Conservation (phyloP, 2,888 invertebrate species). For the Drosophila macrospina region DNA sequence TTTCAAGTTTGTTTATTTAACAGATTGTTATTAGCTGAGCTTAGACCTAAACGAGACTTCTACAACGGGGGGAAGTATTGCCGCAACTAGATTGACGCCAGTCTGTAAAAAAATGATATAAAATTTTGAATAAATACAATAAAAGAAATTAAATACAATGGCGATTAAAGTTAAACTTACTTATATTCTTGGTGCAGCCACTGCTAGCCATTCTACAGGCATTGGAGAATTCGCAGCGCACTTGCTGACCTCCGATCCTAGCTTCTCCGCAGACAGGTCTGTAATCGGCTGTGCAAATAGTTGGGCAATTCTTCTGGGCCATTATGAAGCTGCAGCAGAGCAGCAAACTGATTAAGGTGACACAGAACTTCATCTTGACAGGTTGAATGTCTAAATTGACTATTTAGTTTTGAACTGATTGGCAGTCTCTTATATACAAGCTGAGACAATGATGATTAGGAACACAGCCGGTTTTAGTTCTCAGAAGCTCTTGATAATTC, state of each 20-base stretch:
- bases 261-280: slow-evolving; percentile 37
- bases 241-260: not conserved
- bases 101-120: slow-evolving; percentile 12
- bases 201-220: slow-evolving; percentile 7
- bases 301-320: slow-evolving; percentile 17
- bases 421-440: slow-evolving; percentile 27
- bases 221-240: slow-evolving; percentile 34
- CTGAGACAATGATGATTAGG: too few species aligned
- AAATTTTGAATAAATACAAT: not conserved
- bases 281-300: slow-evolving; percentile 9
- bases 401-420: not conserved
- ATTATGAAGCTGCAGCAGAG: slow-evolving; percentile 20
- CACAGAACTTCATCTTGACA: slow-evolving; percentile 24
- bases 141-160: not conserved
- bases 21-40: not conserved
- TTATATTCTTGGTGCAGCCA: not conserved
- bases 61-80: slow-evolving; percentile 15
- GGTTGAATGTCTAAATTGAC: not conserved
- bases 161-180: slow-evolving; percentile 7
- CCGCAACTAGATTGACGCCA: slow-evolving; percentile 21
- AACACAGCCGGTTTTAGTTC: slow-evolving; percentile 19
- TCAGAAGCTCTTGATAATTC: not conserved
- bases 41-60: not conserved
- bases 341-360: slow-evolving; percentile 30
- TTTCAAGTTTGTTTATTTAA: not conserved